A percentile compares a stretch with the other conserved stretches of the same genome.
Conservation (phyloP, 2,888 invertebrate genomes). For the Caenorhabditis sp. region DNA sequence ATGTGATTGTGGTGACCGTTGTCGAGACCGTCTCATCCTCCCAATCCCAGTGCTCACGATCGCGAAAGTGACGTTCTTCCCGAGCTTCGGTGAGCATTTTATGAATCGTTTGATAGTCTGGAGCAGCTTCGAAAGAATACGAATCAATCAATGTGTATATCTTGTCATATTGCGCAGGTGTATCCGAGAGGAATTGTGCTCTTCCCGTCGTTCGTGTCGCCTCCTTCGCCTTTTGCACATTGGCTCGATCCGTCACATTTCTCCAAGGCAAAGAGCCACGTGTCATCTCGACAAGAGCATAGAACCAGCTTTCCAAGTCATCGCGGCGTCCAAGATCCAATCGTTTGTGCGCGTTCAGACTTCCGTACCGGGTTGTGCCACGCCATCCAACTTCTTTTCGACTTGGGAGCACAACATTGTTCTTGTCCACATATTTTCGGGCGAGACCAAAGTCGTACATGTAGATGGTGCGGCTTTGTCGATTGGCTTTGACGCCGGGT, state of each 20-base stretch:
- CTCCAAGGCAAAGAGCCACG: slow-evolving; percentile 61
- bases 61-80: slow-evolving; percentile 37
- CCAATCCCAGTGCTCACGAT: slow-evolving; percentile 56
- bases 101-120: slow-evolving; percentile 51
- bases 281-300: slow-evolving; percentile 57
- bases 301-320: slow-evolving; percentile 62
- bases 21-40: slow-evolving; percentile 52
- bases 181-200: slow-evolving; percentile 48
- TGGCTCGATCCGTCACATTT: slow-evolving; percentile 49
- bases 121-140: slow-evolving; percentile 52
- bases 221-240: slow-evolving; percentile 52
- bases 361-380: slow-evolving; percentile 62
- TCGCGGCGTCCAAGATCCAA: slow-evolving; percentile 55
- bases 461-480: slow-evolving; percentile 45
- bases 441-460: slow-evolving; percentile 61
- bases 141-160: slow-evolving; percentile 52
- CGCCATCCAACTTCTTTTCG: slow-evolving; percentile 63
- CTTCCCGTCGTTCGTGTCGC: slow-evolving; percentile 31
- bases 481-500: slow-evolving; percentile 53
- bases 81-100: slow-evolving; percentile 48
- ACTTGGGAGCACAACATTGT: slow-evolving; percentile 44
- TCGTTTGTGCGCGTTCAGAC: slow-evolving; percentile 45
- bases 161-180: slow-evolving; percentile 51
- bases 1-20: slow-evolving; percentile 43
- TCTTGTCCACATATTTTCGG: slow-evolving; percentile 49